Conservation (phyloP, 1,140 invertebrate genomes). For the Plutomurus gul region DNA sequence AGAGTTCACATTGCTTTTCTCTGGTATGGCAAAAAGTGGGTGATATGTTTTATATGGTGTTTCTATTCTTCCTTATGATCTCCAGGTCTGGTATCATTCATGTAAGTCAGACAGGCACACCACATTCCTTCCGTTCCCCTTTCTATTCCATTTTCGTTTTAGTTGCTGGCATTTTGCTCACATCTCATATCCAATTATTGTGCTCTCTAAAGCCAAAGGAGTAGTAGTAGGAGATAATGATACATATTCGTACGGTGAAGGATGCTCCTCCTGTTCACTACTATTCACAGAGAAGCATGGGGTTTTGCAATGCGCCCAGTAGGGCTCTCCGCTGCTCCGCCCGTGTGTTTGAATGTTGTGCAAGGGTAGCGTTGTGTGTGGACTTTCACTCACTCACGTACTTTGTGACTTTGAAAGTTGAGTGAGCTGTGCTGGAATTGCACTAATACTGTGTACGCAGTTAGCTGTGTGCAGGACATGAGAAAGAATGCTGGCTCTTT, state of each 20-base stretch:
- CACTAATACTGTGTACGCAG: too few relatives aligned
- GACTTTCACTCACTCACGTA: too few relatives aligned
- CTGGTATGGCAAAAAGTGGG: not conserved
- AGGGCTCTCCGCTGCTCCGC: too few relatives aligned
- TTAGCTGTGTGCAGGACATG: too few relatives aligned
- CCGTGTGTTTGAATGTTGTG: too few relatives aligned
- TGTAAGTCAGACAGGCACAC: not conserved
- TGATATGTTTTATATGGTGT: not conserved
- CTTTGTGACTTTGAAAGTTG: too few relatives aligned
- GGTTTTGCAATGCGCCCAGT: too few relatives aligned
- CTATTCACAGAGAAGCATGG: too few relatives aligned
- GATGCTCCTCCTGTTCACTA: too few relatives aligned
- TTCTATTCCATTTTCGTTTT: not conserved
- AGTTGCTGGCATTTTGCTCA: not conserved
- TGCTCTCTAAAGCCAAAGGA: not conserved
- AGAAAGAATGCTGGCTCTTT: too few relatives aligned
- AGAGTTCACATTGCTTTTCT: not conserved
- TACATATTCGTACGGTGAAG: not conserved
- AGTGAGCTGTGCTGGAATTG: too few relatives aligned
- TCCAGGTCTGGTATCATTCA: not conserved
- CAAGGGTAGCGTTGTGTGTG: too few relatives aligned
- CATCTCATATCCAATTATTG: conserved; percentile 18
- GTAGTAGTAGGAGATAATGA: not conserved
- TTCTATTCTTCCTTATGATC: not conserved
- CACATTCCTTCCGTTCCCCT: conserved; percentile 19